phyloP scores from a whole-genome alignment of 2,888 invertebrate genomes.

The Carterocephalus palaemon region DNA sequence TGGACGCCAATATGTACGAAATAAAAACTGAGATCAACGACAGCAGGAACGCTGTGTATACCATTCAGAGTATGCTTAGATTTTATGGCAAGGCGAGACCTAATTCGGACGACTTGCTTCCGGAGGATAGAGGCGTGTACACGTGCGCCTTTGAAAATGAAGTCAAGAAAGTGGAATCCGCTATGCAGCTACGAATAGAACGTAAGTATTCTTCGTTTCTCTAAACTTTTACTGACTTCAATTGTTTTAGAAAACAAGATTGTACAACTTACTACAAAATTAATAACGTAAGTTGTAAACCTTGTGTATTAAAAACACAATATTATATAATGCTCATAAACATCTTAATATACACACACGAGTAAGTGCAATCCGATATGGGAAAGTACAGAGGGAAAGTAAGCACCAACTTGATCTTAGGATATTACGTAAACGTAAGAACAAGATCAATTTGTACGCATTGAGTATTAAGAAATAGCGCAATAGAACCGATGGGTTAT shows the following conservation, averaged over 20 bases:
- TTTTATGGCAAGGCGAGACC: constrained; percentile 90
- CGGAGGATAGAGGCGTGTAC: constrained; percentile 92
- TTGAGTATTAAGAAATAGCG: constrained; percentile 8
- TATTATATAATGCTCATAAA: no score
- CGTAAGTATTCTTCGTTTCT: constrained; percentile 77
- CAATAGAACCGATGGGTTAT: constrained; percentile 12
- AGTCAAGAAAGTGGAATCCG: constrained; percentile 91
- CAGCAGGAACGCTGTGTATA: constrained; percentile 87
- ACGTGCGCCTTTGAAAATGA: constrained; percentile 94
- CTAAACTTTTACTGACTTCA: no score
- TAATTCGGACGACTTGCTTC: constrained; percentile 85
- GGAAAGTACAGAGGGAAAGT: constrained; percentile 14
- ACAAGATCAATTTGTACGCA: constrained; percentile 11
- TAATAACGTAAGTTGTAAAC: no score
- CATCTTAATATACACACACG: no score
- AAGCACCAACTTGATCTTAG: constrained; percentile 5
- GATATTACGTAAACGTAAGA: constrained; percentile 11
- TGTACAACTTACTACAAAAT: neutral
- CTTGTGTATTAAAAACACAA: no score
- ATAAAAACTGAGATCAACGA: constrained; percentile 88
- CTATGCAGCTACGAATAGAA: constrained; percentile 94
- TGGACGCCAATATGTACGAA: constrained; percentile 88
- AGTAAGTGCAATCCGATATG: constrained; percentile 3
- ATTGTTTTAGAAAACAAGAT: no score
- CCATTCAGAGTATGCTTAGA: constrained; percentile 88